A percentile compares a stretch with the other conserved stretches of the same genome.
Conservation (phyloP, 30 jellyfish, hydroid and myxozoan genomes). For the Aurelia sp. region DNA sequence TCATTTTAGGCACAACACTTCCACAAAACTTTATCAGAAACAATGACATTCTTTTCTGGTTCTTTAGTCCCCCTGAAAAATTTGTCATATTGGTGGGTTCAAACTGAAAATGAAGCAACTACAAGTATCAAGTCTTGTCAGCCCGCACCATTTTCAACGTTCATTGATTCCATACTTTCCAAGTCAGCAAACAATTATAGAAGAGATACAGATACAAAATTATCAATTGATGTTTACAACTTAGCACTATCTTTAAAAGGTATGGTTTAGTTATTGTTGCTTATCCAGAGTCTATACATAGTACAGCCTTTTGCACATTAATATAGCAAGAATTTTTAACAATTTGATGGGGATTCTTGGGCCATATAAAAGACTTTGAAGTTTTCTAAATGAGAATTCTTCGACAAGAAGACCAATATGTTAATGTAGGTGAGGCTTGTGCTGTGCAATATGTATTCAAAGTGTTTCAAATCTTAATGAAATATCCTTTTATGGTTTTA, state of each 20-base stretch:
- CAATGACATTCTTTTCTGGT: conserved; percentile 42
- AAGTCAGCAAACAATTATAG: background rate
- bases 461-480: too few species aligned
- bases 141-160: conserved; percentile 22
- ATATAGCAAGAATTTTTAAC: too few species aligned
- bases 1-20: conserved; percentile 7
- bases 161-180: conserved; percentile 7
- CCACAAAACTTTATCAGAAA: conserved; percentile 28
- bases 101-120: background rate
- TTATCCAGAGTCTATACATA: too few species aligned
- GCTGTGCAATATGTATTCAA: too few species aligned
- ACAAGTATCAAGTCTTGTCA: background rate
- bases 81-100: conserved; percentile 52
- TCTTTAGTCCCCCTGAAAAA: conserved; percentile 5
- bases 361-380: too few species aligned
- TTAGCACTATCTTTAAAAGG: conserved; percentile 12
- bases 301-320: too few species aligned
- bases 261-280: background rate
- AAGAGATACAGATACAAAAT: background rate
- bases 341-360: too few species aligned
- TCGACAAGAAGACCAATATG: too few species aligned
- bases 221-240: conserved; percentile 21
- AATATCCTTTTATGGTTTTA: too few species aligned
- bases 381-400: too few species aligned
- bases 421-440: too few species aligned